phyloP scores from a whole-genome alignment of 1,140 invertebrate genomes.

The Heliconius congener region DNA sequence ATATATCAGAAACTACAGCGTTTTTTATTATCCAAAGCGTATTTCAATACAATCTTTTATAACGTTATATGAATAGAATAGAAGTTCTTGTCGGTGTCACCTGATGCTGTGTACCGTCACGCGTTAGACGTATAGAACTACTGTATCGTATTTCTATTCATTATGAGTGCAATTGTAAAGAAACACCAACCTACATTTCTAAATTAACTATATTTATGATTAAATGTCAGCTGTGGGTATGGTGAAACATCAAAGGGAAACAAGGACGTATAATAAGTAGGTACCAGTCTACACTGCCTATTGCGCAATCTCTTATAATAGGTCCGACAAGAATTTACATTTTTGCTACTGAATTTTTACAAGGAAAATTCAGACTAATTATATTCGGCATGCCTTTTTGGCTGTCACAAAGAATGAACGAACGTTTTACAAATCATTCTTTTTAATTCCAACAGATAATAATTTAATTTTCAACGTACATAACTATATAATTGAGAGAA shows the following conservation, averaged over 20 bases:
- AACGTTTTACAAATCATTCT: background rate
- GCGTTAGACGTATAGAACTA: slow-evolving; percentile 54
- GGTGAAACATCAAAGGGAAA: slow-evolving; percentile 16
- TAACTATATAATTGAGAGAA: too few species aligned
- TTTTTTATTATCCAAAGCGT: slow-evolving; percentile 6
- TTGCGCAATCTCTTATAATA: background rate
- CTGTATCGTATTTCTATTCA: slow-evolving; percentile 49
- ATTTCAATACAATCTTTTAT: background rate
- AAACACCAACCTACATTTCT: slow-evolving; percentile 35
- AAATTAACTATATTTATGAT: slow-evolving; percentile 20
- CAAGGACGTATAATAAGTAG: slow-evolving; percentile 4
- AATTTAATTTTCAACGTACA: background rate
- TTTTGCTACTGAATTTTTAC: background rate
- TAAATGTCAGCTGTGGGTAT: background rate
- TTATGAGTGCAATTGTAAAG: slow-evolving; percentile 39
- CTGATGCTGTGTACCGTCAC: slow-evolving; percentile 51
- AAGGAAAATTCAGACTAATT: slow-evolving; percentile 5
- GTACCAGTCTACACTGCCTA: background rate
- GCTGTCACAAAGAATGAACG: background rate
- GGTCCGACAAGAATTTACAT: background rate
- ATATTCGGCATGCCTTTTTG: background rate
- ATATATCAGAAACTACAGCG: background rate
- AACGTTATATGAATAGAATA: slow-evolving; percentile 27
- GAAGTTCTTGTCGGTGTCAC: slow-evolving; percentile 50
- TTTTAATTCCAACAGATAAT: background rate